Percentiles rank a stretch among this genome's conserved stretches.
Conservation (phyloP, 2,888 invertebrate species). For the Morpho achilles region DNA sequence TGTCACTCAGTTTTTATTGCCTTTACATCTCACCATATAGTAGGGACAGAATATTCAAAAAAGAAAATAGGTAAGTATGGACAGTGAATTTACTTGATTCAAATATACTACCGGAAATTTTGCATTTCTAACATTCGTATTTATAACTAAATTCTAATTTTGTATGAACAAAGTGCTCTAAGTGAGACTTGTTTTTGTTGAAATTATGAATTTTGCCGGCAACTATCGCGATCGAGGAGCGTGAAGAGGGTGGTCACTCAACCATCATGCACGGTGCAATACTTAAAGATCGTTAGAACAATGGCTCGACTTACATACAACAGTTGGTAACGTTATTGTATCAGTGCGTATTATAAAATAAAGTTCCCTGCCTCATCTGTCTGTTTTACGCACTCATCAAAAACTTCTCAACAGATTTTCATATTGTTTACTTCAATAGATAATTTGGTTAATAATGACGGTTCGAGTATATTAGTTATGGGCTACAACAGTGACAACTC, state of each 20-base stretch:
- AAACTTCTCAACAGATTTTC: not conserved
- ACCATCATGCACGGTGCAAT: conserved; percentile 29
- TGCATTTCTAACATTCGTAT: not conserved
- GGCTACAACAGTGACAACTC: no score
- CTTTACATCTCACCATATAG: no score
- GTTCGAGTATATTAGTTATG: no score
- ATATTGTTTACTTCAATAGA: no score
- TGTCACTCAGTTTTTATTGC: no score
- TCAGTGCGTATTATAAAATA: not conserved
- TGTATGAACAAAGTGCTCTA: no score
- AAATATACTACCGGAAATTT: not conserved
- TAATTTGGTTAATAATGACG: no score
- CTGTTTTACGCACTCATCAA: not conserved
- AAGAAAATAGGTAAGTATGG: no score
- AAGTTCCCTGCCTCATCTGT: not conserved
- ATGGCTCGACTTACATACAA: not conserved
- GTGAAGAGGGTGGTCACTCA: conserved; percentile 26
- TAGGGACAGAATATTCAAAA: no score
- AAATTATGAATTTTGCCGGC: conserved; percentile 2
- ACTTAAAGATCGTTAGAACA: conserved; percentile 13
- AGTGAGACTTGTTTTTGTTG: not conserved
- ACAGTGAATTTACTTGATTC: no score
- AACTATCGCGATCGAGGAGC: conserved; percentile 7
- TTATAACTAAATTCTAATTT: no score
- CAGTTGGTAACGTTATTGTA: not conserved